phyloP scores from a whole-genome alignment of 1,140 invertebrate species.

The Leucophenga varia region DNA sequence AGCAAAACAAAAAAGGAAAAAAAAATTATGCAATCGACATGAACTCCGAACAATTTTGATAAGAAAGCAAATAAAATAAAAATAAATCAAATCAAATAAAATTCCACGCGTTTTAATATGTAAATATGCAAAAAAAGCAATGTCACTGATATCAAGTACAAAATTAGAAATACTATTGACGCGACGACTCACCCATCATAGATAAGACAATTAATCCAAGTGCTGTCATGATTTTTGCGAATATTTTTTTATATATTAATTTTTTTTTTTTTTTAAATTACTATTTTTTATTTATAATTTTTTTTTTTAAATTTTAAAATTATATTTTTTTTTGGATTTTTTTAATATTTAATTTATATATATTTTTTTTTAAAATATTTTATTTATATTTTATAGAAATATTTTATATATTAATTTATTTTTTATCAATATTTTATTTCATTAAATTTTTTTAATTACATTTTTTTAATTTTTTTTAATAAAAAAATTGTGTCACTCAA shows the following conservation, averaged over 20 bases:
- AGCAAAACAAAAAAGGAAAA: not conserved
- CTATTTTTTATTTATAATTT: slow-evolving; percentile 14
- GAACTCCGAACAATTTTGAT: not conserved
- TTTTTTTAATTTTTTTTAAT: too few relatives aligned
- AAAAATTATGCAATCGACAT: not conserved
- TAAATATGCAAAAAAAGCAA: not conserved
- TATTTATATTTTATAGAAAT: slow-evolving; percentile 6
- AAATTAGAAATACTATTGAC: not conserved
- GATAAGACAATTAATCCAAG: slow-evolving; percentile 53
- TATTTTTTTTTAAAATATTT: too few relatives aligned
- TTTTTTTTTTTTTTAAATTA: too few relatives aligned
- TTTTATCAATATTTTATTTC: too few relatives aligned
- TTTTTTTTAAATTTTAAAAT: slow-evolving; percentile 1
- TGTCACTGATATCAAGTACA: not conserved
- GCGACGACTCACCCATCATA: slow-evolving; percentile 48
- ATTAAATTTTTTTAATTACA: too few relatives aligned
- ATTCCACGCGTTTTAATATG: not conserved
- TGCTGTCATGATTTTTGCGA: slow-evolving; percentile 38
- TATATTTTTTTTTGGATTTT: not conserved
- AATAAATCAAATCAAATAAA: not conserved
- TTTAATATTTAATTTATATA: not conserved
- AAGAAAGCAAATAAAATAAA: not conserved
- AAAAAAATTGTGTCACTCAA: too few relatives aligned
- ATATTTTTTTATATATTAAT: slow-evolving; percentile 13
- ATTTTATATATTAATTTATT: not conserved